Conservation (phyloP, 92 coral and sea anemone genomes). For the Blastomussa wellsi region DNA sequence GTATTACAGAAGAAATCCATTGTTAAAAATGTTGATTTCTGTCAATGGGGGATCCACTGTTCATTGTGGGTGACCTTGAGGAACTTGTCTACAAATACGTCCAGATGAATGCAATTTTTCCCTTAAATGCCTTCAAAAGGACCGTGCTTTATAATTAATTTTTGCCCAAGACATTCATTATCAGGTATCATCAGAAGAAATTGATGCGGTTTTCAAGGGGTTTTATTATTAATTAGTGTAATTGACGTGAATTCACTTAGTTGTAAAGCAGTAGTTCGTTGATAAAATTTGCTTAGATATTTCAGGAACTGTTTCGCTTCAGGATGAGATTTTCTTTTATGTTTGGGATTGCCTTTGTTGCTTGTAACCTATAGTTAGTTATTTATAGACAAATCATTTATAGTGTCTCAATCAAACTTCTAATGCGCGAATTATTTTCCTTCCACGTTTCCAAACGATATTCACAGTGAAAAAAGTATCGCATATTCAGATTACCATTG, state of each 20-base stretch:
- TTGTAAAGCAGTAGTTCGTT: not conserved
- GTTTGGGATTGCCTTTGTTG: not conserved
- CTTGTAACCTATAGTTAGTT: not conserved
- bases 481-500: not conserved
- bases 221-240: not conserved
- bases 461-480: not conserved
- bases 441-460: not conserved
- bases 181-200: not conserved
- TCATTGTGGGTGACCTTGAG: not conserved
- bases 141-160: not conserved
- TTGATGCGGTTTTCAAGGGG: not conserved
- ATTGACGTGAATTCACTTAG: not conserved
- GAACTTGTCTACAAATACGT: not conserved
- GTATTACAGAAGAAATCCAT: conserved; percentile 1
- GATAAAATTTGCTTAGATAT: not conserved
- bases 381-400: not conserved
- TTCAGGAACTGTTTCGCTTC: not conserved
- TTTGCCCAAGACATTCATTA: conserved; percentile 6
- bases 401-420: not conserved
- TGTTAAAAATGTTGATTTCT: not conserved
- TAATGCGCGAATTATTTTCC: not conserved
- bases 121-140: not conserved
- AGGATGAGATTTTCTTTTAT: conserved; percentile 6
- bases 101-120: not conserved
- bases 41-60: not conserved